A percentile compares a stretch with the other conserved stretches of the same genome.
Evolutionary conservation across 2,888 invertebrate species (phyloP).

Genomic region (Schizaphis graminum): DNA sequence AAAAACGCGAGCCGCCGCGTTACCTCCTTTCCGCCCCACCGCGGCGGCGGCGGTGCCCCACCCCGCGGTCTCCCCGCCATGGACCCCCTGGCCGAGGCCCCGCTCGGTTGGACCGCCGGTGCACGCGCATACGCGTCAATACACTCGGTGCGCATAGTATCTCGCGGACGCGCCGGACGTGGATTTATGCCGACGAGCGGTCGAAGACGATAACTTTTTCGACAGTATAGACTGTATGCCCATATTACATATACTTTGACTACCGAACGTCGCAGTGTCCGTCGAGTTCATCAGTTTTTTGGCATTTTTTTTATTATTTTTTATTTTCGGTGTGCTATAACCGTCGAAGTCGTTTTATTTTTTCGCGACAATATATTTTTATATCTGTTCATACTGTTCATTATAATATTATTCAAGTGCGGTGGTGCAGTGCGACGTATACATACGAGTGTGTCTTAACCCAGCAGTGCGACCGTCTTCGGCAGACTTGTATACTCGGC

Average conservation of each 20-base stretch:
- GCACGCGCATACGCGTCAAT: constrained; percentile 65
- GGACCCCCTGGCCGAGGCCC: constrained; percentile 36
- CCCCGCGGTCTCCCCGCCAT: constrained; percentile 16
- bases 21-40: neutral
- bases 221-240: neutral
- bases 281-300: neutral
- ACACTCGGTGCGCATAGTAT: constrained; percentile 64
- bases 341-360: neutral
- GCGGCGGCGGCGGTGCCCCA: constrained; percentile 33
- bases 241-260: neutral
- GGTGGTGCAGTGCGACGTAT: constrained; percentile 21
- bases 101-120: constrained; percentile 38
- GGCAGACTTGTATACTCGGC: neutral
- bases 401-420: constrained; percentile 6
- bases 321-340: neutral
- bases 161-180: constrained; percentile 64
- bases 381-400: neutral
- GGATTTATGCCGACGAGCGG: constrained; percentile 47
- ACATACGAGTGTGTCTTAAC: neutral
- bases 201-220: constrained; percentile 24
- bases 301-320: neutral
- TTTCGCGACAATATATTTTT: neutral
- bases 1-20: constrained; percentile 1
- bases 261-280: neutral
- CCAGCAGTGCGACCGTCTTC: constrained; percentile 19